phyloP scores from a whole-genome alignment of 1,140 invertebrate species.

The Ostrea edulis region DNA sequence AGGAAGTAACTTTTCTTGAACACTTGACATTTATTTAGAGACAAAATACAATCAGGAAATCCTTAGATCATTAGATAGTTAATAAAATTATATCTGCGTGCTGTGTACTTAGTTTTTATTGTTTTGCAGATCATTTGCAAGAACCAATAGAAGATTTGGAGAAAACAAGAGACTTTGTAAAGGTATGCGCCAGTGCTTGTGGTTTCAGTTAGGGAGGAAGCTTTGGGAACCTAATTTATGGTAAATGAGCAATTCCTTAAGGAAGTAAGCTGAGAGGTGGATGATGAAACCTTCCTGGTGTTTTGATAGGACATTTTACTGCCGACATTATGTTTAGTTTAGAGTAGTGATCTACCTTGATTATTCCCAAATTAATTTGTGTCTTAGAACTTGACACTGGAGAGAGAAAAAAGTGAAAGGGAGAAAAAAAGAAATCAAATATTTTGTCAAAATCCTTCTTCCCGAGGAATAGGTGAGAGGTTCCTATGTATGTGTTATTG shows the following conservation, averaged over 20 bases:
- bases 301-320: constrained; percentile 1
- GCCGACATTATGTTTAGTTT: not conserved
- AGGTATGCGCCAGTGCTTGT: not conserved
- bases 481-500: not conserved
- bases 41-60: not conserved
- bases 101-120: not conserved
- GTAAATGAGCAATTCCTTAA: not conserved
- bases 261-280: not conserved
- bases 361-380: not conserved
- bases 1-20: not conserved
- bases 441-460: not conserved
- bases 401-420: too few relatives aligned
- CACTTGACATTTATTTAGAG: not conserved
- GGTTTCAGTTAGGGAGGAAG: not conserved
- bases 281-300: constrained; percentile 5
- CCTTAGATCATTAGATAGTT: not conserved
- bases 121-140: not conserved
- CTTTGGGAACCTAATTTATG: not conserved
- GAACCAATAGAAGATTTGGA: not conserved
- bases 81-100: not conserved
- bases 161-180: not conserved
- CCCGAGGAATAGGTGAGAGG: not conserved
- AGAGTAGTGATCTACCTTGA: not conserved
- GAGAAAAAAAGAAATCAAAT: not conserved
- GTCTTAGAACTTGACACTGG: not conserved